These are phyloP conservation scores for Discoglossus pictus DNA, from an alignment of 2,797 vertebrate genomes.

Conservation along the genomic window DNA sequence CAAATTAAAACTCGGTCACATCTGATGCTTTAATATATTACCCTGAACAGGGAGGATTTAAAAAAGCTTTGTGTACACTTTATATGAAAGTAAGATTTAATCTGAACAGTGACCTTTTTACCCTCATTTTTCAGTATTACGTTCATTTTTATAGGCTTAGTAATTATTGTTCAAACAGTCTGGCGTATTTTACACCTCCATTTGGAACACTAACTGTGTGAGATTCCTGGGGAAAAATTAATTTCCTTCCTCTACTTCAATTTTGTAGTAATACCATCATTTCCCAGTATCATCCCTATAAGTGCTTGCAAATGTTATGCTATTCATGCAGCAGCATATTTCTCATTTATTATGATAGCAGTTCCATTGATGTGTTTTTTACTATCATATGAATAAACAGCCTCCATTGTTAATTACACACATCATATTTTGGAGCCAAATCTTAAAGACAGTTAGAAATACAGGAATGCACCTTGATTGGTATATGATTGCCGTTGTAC, in stretches of 20 bases:
- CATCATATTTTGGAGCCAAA: background rate
- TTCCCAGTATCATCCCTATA: constrained; percentile 14
- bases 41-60: background rate
- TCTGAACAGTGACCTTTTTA: constrained; percentile 35
- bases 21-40: background rate
- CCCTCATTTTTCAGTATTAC: constrained; percentile 18
- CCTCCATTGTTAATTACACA: background rate
- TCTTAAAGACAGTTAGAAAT: too few relatives aligned
- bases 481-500: too few relatives aligned
- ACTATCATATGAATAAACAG: constrained; percentile 3
- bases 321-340: constrained; percentile 20
- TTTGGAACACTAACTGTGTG: constrained; percentile 4
- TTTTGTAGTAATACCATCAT: constrained; percentile 29
- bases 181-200: constrained; percentile 17
- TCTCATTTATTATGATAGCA: constrained; percentile 20
- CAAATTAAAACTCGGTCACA: background rate
- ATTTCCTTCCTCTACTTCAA: constrained; percentile 17
- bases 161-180: constrained; percentile 39
- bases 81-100: constrained; percentile 28
- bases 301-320: constrained; percentile 29
- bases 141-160: constrained; percentile 30
- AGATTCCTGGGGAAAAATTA: constrained; percentile 22
- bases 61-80: constrained; percentile 22
- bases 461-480: too few relatives aligned
- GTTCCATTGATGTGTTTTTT: background rate